A percentile compares a stretch with the other conserved stretches of the same genome.
phyloP scores from a whole-genome alignment of 2,113 vertebrate species.

The Eulemur macaco region DNA sequence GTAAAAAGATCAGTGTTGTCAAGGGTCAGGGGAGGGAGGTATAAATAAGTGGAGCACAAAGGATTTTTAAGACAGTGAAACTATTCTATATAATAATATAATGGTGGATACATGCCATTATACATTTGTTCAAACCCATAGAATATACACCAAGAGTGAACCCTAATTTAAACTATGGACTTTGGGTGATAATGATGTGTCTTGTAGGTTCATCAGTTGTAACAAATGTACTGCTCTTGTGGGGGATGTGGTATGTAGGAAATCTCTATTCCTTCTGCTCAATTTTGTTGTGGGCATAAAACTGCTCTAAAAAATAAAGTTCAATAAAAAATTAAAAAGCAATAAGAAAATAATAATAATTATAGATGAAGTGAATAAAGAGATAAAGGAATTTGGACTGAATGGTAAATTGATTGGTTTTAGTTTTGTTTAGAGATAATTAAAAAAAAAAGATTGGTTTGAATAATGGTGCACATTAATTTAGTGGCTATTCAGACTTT shows the following conservation, averaged over 20 bases:
- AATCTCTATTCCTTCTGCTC: neutral
- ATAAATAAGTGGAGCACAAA: neutral
- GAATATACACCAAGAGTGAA: neutral
- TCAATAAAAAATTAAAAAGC: neutral
- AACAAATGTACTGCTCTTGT: neutral
- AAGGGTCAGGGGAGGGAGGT: neutral
- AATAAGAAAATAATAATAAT: conserved; percentile 30
- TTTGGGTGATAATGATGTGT: neutral
- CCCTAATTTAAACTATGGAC: neutral
- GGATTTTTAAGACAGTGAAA: neutral
- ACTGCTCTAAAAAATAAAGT: neutral
- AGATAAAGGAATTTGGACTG: neutral
- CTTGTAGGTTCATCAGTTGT: neutral
- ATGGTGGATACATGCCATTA: neutral
- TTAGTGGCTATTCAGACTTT: neutral
- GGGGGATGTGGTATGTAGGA: neutral
- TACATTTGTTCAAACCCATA: neutral
- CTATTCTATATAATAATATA: neutral
- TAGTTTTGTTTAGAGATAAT: conserved; percentile 12
- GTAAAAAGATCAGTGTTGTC: neutral
- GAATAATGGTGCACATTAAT: neutral
- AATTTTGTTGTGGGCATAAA: neutral
- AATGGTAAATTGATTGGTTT: neutral
- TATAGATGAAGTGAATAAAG: neutral
- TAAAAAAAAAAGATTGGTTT: neutral